These are phyloP conservation scores for Tiliqua scincoides DNA, from an alignment of 2,113 vertebrate species.

Conservation along the genomic window DNA sequence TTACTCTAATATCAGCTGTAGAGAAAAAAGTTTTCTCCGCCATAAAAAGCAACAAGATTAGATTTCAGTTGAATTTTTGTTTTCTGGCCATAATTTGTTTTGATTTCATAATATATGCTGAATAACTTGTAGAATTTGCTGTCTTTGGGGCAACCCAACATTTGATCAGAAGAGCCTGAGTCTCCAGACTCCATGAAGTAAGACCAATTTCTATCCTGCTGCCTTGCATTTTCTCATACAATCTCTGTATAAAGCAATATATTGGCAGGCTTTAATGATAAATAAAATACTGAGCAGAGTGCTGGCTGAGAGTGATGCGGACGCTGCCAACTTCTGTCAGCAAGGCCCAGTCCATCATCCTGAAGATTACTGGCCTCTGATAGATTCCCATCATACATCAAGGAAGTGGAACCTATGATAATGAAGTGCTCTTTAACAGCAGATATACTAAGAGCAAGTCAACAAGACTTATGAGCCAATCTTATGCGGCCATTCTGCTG, in stretches of 20 bases:
- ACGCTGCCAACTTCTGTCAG: background rate
- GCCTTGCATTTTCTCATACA: rapidly evolving
- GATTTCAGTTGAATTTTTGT: background rate
- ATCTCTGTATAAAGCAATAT: background rate
- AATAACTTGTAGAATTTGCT: background rate
- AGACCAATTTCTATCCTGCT: background rate
- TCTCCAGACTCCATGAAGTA: background rate
- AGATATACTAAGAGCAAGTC: rapidly evolving
- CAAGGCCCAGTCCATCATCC: background rate
- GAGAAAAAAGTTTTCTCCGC: too few species aligned
- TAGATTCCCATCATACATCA: rapidly evolving
- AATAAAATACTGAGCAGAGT: background rate
- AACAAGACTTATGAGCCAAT: too few species aligned
- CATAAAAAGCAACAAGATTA: background rate
- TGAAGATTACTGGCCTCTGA: background rate
- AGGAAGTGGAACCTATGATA: rapidly evolving
- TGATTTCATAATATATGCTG: background rate
- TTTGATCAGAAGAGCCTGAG: too few species aligned
- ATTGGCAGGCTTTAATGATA: background rate
- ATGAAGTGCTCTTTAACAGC: background rate
- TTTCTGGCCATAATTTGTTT: background rate
- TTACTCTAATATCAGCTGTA: background rate
- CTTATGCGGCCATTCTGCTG: too few species aligned
- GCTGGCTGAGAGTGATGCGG: rapidly evolving
- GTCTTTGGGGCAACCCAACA: background rate